A percentile compares a stretch with the other conserved stretches of the same genome.
Evolutionary conservation across 2,888 invertebrate species (phyloP).

Genomic region (Melinaea menophilus): DNA sequence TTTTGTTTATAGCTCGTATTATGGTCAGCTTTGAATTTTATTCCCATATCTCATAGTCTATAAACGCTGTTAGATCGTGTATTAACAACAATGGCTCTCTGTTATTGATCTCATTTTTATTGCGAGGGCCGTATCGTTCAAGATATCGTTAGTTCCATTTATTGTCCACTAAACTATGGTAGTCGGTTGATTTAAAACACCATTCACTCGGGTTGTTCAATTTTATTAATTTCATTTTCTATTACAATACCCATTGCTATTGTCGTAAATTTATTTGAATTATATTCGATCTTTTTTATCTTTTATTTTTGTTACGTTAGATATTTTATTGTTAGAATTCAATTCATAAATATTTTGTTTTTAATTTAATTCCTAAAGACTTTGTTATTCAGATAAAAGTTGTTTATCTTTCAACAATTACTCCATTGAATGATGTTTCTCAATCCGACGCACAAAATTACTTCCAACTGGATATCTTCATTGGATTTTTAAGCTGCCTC

Average conservation of each 20-base stretch:
- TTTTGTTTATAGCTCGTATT: conserved; percentile 77
- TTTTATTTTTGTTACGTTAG: not conserved
- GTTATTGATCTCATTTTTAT: conserved; percentile 72
- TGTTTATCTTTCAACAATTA: too few relatives aligned
- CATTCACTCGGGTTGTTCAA: conserved; percentile 17
- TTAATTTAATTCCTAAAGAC: too few relatives aligned
- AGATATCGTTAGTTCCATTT: conserved; percentile 39
- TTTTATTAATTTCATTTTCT: conserved; percentile 26
- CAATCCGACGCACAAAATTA: conserved; percentile 5
- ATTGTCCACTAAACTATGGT: conserved; percentile 32
- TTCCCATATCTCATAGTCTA: conserved; percentile 69
- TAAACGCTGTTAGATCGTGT: conserved; percentile 68
- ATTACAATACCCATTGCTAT: conserved; percentile 15
- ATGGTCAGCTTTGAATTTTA: conserved; percentile 72
- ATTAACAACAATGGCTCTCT: conserved; percentile 69
- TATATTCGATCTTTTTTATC: not conserved
- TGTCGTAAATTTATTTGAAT: conserved; percentile 17
- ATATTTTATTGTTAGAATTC: too few relatives aligned
- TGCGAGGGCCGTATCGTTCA: conserved; percentile 34
- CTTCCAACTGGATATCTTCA: conserved; percentile 55
- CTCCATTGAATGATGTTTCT: too few relatives aligned
- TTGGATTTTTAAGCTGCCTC: conserved; percentile 59
- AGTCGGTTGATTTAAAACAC: conserved; percentile 17
- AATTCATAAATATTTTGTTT: too few relatives aligned
- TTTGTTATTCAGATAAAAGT: too few relatives aligned